Evolutionary conservation across 2,888 invertebrate genomes (phyloP), one percentile per base, ranked within the genome.

Genomic region (Eristalis pertinax): DNA sequence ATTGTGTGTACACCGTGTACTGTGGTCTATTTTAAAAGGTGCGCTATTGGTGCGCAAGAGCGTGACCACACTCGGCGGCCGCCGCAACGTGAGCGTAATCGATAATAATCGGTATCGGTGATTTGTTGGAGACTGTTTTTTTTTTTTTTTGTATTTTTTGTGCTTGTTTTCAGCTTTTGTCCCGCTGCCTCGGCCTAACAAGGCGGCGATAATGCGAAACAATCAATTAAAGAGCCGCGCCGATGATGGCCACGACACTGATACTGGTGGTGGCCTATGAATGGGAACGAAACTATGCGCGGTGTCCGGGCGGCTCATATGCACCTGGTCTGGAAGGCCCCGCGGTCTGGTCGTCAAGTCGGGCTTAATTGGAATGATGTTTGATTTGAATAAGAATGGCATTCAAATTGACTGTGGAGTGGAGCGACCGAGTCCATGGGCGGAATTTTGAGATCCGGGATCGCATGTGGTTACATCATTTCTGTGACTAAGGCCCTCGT

Each of bases 21-120:
- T 64, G 69, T 87, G 87, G 83, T 84, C 87, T 87, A 87, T 87
- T 87, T 87, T 87, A 87, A 87, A 87, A 87, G 84, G 87, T 87
- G 87, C 87, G 87, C 87, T 87, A 87, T 87, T 87, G 87, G 87
- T 83, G 83, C 73, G 75, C 79, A 32, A 29, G 24, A 56, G 69
- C 69, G 19, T 24, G 58, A 22, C 62, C 22, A 63, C 50, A 78
- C 78, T 69, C 84, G 86, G 67, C 78, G 76, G 62, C 29, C 8
- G 81, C 84, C 84, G 35, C 72, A 87, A 87, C 87, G 87, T 87
- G 87, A 76, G 83, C 79, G 76, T 69, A 87, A 87, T 87, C 79
- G 83, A 87, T 87, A 87, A 87, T 87, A 87, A 87, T 82, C 86
- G 73, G 65, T 79, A 87, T 82, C 86, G 75, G 87, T 84, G 87